Evolutionary conservation across 2,797 vertebrate species (phyloP), one percentile per base, ranked within the genome.

Genomic region (Poliocrania exsul): DNA sequence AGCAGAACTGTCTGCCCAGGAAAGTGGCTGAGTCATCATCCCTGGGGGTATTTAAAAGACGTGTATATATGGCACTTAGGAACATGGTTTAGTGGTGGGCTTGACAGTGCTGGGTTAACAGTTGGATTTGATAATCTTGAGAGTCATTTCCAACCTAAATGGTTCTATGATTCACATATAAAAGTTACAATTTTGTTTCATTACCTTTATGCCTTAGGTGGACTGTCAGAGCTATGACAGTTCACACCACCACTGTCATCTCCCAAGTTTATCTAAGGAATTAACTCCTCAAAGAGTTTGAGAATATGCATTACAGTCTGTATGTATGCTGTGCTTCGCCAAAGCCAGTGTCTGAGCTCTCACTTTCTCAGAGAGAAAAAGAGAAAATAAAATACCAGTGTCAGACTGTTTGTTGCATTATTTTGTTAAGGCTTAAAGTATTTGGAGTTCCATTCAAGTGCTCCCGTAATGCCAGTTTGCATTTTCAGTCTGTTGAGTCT

Each of bases 261-360:
- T 88, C 64, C 69, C 0, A 0, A 40, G 58, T 92, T 93, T 91
- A 75, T 89, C 81, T 89, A 2, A 28, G 40, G 67, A 33, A 88
- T 89, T 89, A 91, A 89, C 9, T 78, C 72, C 84, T 86, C 57
- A 79, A 88, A 90, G 47, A 11, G 38, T 78, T 83, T 86, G 79
- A 54, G 61, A 78, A 47, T 78, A 44, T 37, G 23, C 74, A 56
- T 87, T 93, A 84, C 51, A 72, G 28, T 78, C 42, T 71, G 28
- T 69, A 19, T n/a, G 29, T 37, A 35, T 38, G 46, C 61, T 95
- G 13, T 71, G n/a, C 53, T 69, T 38, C 67, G 65, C 65, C 24
- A 78, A 64, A 82, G 33, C 16, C 23, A 47, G 6, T 1, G 2
- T 87, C 40, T 90, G 54, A 75, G 18, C 61, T 95, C 29, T 67